Conservation (phyloP, 2,888 invertebrate genomes). For the Drosophila vallismaia region DNA sequence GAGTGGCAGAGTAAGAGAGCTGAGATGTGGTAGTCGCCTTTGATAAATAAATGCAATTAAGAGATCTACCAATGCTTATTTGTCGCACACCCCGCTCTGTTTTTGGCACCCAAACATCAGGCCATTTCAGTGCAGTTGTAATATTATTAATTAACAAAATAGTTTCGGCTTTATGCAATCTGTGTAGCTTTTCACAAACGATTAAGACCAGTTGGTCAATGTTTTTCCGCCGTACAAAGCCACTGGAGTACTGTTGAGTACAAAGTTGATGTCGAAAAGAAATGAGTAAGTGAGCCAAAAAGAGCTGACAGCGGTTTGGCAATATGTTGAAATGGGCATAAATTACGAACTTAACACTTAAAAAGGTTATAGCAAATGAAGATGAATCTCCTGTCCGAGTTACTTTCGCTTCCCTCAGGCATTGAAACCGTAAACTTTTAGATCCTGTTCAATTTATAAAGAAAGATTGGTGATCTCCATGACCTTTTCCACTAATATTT, state of each 20-base stretch:
- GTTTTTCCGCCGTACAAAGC: slow-evolving; percentile 30
- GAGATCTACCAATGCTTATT: slow-evolving; percentile 41
- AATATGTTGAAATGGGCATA: slow-evolving; percentile 42
- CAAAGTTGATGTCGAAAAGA: slow-evolving; percentile 15
- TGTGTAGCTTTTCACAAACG: slow-evolving; percentile 31
- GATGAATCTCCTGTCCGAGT: slow-evolving; percentile 17
- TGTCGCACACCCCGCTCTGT: slow-evolving; percentile 30
- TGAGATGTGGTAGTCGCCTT: not conserved
- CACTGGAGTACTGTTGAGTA: slow-evolving; percentile 13
- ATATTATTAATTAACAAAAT: slow-evolving; percentile 43
- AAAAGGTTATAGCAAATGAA: slow-evolving; percentile 28
- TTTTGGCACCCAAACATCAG: slow-evolving; percentile 37
- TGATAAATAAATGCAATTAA: slow-evolving; percentile 42
- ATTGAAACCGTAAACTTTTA: not conserved
- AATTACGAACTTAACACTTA: slow-evolving; percentile 40
- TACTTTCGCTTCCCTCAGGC: slow-evolving; percentile 16
- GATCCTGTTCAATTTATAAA: slow-evolving; percentile 4
- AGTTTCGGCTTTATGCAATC: slow-evolving; percentile 27
- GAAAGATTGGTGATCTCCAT: not conserved
- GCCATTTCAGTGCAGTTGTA: slow-evolving; percentile 21
- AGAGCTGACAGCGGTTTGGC: slow-evolving; percentile 33
- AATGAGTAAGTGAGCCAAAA: slow-evolving; percentile 28
- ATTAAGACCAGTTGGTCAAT: slow-evolving; percentile 41
- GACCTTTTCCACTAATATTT: not conserved
- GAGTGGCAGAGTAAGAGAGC: not conserved